Evolutionary conservation across 1,140 invertebrate species (phyloP).

Genomic region (Gonioctena quinquepunctata): DNA sequence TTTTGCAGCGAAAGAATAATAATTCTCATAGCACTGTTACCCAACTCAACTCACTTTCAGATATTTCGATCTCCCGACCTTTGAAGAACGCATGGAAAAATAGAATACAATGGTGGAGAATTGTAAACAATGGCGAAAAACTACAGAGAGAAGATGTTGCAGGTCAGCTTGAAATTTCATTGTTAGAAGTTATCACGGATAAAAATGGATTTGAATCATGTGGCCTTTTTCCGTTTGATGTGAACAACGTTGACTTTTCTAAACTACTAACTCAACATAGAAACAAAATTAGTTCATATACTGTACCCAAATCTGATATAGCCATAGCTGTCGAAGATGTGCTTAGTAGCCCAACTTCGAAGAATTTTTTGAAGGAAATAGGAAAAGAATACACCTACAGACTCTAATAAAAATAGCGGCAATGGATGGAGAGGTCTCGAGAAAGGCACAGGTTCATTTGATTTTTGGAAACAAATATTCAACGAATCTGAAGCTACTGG

Average conservation of each 20-base stretch:
- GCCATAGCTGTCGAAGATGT: too few species aligned
- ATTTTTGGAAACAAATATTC: too few species aligned
- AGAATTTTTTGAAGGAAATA: too few species aligned
- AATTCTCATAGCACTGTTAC: conserved; percentile 50
- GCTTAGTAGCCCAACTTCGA: too few species aligned
- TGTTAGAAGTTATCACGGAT: background rate
- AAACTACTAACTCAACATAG: too few species aligned
- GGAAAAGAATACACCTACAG: too few species aligned
- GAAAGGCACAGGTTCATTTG: too few species aligned
- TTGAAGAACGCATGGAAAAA: conserved; percentile 48
- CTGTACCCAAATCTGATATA: too few species aligned
- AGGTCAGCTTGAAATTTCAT: background rate
- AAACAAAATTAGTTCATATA: too few species aligned
- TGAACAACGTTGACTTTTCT: background rate
- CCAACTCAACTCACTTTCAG: conserved; percentile 56
- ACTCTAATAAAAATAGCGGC: too few species aligned
- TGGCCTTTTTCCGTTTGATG: conserved; percentile 4
- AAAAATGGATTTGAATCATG: conserved; percentile 28
- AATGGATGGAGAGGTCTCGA: too few species aligned
- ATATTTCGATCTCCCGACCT: conserved; percentile 50
- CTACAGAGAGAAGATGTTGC: conserved; percentile 13
- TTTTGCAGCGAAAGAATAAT: conserved; percentile 46
- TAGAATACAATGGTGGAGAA: conserved; percentile 36
- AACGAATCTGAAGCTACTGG: too few species aligned
- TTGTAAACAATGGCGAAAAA: conserved; percentile 25